Percentiles rank a stretch among this genome's conserved stretches.
Conservation (phyloP, 2,888 invertebrate species). For the Morpho deidamia region DNA sequence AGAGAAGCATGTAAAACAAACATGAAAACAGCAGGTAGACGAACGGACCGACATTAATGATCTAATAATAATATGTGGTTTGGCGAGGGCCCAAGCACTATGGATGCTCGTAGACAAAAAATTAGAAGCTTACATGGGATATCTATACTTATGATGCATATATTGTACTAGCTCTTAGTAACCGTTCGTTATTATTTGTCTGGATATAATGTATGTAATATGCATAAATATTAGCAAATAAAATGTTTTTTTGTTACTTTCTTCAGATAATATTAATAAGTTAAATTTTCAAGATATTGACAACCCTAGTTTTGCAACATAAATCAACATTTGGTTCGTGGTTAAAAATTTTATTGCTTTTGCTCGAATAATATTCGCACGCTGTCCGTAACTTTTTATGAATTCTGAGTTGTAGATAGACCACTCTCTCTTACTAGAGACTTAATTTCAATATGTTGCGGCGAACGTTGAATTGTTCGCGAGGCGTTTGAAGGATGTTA, state of each 20-base stretch:
- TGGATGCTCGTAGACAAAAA: constrained; percentile 43
- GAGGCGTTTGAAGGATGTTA: constrained; percentile 12
- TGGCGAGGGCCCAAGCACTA: constrained; percentile 57
- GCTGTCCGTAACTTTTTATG: constrained; percentile 11
- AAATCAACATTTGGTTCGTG: constrained; percentile 4
- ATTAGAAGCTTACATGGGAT: constrained; percentile 12
- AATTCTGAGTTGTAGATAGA: constrained; percentile 7
- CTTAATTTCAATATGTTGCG: constrained; percentile 12
- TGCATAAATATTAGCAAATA: too few relatives aligned
- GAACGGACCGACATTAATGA: constrained; percentile 49
- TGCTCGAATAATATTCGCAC: neutral
- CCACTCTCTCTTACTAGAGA: constrained; percentile 22
- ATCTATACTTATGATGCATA: too few relatives aligned
- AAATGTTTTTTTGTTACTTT: too few relatives aligned
- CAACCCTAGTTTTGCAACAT: neutral
- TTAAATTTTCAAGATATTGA: neutral
- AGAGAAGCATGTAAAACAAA: constrained; percentile 18
- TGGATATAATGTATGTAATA: neutral
- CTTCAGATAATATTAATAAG: too few relatives aligned
- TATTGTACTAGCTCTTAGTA: too few relatives aligned
- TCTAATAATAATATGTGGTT: constrained; percentile 67
- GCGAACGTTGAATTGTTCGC: neutral
- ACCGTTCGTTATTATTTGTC: neutral
- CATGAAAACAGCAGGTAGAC: constrained; percentile 50
- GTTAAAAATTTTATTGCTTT: constrained; percentile 4